Percentiles rank a stretch among this genome's conserved stretches.
These are phyloP conservation scores for Platysternon megacephalum DNA, from an alignment of 2,113 vertebrate genomes.

Conservation along the genomic window DNA sequence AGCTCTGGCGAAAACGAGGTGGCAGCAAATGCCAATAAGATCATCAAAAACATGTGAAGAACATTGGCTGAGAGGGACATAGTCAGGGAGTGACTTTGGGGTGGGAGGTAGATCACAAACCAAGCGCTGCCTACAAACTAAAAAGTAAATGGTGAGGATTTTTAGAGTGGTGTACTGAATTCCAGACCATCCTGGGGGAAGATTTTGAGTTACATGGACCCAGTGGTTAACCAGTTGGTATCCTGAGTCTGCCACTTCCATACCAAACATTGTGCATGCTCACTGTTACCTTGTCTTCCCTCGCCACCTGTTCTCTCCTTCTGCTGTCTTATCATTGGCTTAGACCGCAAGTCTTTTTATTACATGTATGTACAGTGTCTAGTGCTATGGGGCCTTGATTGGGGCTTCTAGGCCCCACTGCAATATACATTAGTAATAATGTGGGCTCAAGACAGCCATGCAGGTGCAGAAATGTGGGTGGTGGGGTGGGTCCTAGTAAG, in stretches of 20 bases:
- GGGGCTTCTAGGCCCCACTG: neutral
- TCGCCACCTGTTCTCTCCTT: neutral
- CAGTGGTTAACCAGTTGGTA: neutral
- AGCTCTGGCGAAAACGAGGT: conserved; percentile 49
- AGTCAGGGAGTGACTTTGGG: conserved; percentile 4
- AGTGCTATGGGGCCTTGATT: neutral
- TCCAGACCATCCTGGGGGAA: neutral
- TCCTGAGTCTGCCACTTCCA: conserved; percentile 3
- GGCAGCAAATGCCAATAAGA: conserved; percentile 64
- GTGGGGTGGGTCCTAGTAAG: conserved; percentile 38
- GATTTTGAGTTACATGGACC: neutral
- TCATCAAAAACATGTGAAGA: conserved; percentile 69
- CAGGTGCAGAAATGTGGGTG: neutral
- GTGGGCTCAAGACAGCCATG: neutral
- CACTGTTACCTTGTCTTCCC: neutral
- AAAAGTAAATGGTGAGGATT: neutral
- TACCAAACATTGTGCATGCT: neutral
- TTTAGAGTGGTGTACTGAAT: neutral
- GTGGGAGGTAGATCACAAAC: neutral
- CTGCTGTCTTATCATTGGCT: neutral
- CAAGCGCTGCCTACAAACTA: conserved; percentile 32
- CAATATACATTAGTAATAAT: conserved; percentile 1
- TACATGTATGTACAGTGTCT: neutral
- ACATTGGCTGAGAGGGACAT: conserved; percentile 57
- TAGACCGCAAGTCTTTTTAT: conserved; percentile 8